phyloP scores from a whole-genome alignment of 2,888 invertebrate genomes.

The Proisotoma minuta region DNA sequence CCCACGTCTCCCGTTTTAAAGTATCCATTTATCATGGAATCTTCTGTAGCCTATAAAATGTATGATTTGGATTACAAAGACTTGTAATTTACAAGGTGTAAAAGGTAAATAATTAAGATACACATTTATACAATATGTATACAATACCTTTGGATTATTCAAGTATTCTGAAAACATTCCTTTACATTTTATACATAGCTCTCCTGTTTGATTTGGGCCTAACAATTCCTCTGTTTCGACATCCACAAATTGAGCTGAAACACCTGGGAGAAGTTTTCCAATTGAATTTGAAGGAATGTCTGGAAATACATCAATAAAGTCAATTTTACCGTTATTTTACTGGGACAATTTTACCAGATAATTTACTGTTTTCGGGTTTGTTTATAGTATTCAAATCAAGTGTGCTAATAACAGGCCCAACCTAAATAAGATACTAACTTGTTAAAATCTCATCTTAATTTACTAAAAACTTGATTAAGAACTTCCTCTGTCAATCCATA shows the following conservation, averaged over 20 bases:
- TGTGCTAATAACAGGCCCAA: not conserved
- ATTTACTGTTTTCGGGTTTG: not conserved
- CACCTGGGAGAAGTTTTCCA: constrained; percentile 39
- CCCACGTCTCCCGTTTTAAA: constrained; percentile 44
- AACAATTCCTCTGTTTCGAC: constrained; percentile 43
- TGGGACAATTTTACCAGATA: not conserved
- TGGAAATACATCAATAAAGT: constrained; percentile 10
- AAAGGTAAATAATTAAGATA: not conserved
- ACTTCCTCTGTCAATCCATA: constrained; percentile 44
- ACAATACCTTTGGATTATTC: constrained; percentile 32
- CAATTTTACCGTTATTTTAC: not conserved
- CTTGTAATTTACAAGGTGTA: not conserved
- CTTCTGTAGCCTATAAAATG: constrained; percentile 30
- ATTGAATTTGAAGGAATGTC: constrained; percentile 30
- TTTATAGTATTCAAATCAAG: not conserved
- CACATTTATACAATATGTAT: no score
- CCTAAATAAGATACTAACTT: not conserved
- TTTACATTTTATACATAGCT: constrained; percentile 51
- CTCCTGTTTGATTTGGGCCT: constrained; percentile 52
- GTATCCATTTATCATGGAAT: constrained; percentile 30
- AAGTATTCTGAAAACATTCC: constrained; percentile 30
- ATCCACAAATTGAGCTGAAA: constrained; percentile 49
- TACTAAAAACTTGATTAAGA: no score
- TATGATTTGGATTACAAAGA: not conserved
- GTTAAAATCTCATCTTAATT: no score